These are phyloP conservation scores for Poecile atricapillus DNA, from an alignment of 2,113 vertebrate species.

Conservation along the genomic window DNA sequence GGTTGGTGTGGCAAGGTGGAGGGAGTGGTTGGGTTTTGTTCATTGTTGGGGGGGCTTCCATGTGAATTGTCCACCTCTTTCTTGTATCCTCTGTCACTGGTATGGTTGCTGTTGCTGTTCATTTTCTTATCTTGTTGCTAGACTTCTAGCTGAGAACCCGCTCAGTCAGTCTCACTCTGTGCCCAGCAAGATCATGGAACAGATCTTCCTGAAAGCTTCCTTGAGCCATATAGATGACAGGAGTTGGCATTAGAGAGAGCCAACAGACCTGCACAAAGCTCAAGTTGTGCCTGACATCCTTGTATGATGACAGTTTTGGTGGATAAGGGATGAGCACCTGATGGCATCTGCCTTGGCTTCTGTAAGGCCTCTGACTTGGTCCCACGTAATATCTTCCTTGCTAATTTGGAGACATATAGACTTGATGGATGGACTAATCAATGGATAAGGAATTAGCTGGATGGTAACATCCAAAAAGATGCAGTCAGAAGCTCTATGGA, in stretches of 20 bases:
- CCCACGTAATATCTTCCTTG: not conserved
- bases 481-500: no score
- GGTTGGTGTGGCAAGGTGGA: not conserved
- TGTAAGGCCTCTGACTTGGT: not conserved
- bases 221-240: not conserved
- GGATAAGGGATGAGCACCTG: not conserved
- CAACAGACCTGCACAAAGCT: not conserved
- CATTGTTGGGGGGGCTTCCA: not conserved
- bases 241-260: not conserved
- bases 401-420: not conserved
- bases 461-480: not conserved
- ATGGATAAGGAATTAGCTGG: not conserved
- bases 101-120: not conserved
- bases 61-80: not conserved
- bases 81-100: not conserved
- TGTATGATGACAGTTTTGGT: not conserved
- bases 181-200: fast-evolving
- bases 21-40: no score
- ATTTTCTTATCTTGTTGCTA: not conserved
- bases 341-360: not conserved
- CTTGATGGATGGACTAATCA: not conserved
- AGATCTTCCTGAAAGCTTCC: not conserved
- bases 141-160: not conserved
- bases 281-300: not conserved
- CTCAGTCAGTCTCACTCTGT: not conserved